phyloP scores from a whole-genome alignment of 2,888 invertebrate genomes.

The Scaptomyza parva region DNA sequence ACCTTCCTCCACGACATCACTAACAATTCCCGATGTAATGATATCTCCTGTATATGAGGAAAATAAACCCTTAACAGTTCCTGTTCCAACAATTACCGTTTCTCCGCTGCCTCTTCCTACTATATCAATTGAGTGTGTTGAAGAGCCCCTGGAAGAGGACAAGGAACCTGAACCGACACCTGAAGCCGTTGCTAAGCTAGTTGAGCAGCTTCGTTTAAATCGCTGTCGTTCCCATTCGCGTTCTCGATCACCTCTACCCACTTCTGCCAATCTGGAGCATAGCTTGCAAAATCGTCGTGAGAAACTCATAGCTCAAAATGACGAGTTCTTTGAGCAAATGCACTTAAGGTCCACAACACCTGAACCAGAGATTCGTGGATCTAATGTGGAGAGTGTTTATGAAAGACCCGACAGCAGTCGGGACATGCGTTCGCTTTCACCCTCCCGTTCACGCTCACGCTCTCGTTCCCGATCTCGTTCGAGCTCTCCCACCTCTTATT shows the following conservation, averaged over 20 bases:
- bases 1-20: neutral
- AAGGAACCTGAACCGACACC: slow-evolving; percentile 55
- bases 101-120: slow-evolving; percentile 18
- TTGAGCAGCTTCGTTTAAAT: slow-evolving; percentile 68
- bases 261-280: slow-evolving; percentile 66
- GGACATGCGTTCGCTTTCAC: slow-evolving; percentile 63
- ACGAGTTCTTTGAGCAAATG: slow-evolving; percentile 65
- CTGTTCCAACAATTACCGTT: neutral
- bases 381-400: slow-evolving; percentile 60
- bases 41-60: neutral
- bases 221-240: slow-evolving; percentile 64
- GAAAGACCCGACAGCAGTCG: slow-evolving; percentile 36
- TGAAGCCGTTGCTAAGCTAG: slow-evolving; percentile 63
- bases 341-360: slow-evolving; percentile 63
- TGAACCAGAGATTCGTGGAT: slow-evolving; percentile 52
- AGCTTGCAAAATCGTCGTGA: slow-evolving; percentile 67
- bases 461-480: slow-evolving; percentile 55
- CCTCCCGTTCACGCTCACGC: slow-evolving; percentile 58
- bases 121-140: slow-evolving; percentile 56
- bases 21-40: neutral
- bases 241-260: slow-evolving; percentile 68
- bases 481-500: slow-evolving; percentile 3
- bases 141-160: slow-evolving; percentile 24
- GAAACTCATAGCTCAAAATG: slow-evolving; percentile 74
- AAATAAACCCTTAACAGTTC: neutral